These are phyloP conservation scores for Rynchops niger DNA, from an alignment of 2,113 vertebrate genomes.

Conservation along the genomic window DNA sequence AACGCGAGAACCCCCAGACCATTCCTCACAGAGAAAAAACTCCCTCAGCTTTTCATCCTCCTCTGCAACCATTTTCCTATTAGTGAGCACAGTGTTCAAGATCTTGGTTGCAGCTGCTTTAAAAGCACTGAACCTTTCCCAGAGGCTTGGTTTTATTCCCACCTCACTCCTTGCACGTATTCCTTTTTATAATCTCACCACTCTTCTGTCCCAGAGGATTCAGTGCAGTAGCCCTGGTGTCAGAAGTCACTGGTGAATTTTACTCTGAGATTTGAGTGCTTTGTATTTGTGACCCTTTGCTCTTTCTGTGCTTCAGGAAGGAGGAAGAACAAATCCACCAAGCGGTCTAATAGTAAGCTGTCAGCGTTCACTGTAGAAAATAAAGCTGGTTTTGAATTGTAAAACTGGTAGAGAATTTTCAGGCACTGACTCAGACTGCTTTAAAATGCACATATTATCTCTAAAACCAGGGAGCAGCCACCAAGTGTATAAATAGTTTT, in stretches of 20 bases:
- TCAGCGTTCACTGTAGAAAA: background rate
- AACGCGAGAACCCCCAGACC: background rate
- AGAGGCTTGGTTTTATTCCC: background rate
- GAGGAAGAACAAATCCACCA: background rate
- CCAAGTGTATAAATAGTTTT: slow-evolving; percentile 11
- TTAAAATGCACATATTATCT: background rate
- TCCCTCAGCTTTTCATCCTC: background rate
- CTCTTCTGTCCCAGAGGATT: background rate
- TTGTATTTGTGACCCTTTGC: background rate
- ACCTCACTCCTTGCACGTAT: background rate
- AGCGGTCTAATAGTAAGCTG: background rate
- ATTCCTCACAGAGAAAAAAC: background rate
- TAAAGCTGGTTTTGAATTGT: slow-evolving; percentile 16
- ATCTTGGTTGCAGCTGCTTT: background rate
- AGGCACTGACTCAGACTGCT: background rate
- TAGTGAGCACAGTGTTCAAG: background rate
- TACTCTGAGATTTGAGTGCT: background rate
- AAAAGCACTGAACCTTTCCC: background rate
- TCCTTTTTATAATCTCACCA: background rate
- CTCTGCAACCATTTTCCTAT: background rate
- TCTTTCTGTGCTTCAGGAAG: background rate
- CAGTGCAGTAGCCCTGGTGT: background rate
- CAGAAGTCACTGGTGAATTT: background rate
- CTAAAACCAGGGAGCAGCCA: background rate
- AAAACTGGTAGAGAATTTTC: slow-evolving; percentile 29